A percentile compares a stretch with the other conserved stretches of the same genome.
These are phyloP conservation scores for Peromyscus polionotus DNA, from an alignment of 2,113 vertebrate species.

Conservation along the genomic window DNA sequence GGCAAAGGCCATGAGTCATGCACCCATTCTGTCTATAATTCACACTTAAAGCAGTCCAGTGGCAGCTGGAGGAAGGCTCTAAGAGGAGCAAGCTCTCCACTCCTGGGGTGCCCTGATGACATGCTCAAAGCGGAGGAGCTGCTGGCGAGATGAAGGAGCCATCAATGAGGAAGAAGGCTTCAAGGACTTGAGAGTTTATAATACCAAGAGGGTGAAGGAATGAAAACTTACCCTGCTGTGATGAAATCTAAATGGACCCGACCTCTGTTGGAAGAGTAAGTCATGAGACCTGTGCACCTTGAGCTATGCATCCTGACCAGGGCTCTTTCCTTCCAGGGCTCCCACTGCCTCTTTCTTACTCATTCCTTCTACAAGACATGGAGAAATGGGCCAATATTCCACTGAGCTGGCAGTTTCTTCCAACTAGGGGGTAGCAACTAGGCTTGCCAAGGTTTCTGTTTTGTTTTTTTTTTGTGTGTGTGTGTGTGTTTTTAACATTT, in stretches of 20 bases:
- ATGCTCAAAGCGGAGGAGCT: too few species aligned
- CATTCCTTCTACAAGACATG: neutral
- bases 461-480: too few species aligned
- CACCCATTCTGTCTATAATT: too few species aligned
- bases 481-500: neutral
- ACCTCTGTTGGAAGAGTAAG: neutral
- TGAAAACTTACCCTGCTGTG: neutral
- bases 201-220: neutral
- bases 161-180: neutral
- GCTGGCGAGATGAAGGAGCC: fast-evolving
- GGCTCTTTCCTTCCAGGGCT: neutral
- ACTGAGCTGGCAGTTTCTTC: neutral
- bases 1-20: neutral
- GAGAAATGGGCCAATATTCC: neutral
- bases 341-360: neutral
- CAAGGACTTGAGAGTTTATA: neutral
- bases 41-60: neutral
- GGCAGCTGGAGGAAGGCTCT: neutral
- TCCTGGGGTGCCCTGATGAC: neutral
- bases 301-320: neutral
- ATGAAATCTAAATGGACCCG: neutral
- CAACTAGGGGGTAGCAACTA: neutral
- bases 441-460: neutral
- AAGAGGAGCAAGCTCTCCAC: neutral
- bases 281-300: fast-evolving